Evolutionary conservation across 2,797 vertebrate genomes (phyloP).

Genomic region (Merluccius polli): DNA sequence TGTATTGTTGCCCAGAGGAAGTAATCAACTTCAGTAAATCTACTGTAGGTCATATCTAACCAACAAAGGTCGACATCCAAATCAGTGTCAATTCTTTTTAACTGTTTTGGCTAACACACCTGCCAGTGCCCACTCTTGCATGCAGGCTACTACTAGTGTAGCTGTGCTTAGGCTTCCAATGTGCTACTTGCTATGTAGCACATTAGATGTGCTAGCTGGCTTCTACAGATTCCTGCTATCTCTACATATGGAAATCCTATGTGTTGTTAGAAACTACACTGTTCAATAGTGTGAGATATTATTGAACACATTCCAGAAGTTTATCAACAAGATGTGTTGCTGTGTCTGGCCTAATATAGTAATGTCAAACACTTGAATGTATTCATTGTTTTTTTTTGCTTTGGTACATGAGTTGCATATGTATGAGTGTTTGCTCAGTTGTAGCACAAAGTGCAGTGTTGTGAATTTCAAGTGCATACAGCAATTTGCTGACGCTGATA

Average conservation of each 20-base stretch:
- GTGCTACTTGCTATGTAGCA: neutral
- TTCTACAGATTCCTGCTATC: neutral
- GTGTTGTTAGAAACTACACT: neutral
- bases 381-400: too few species aligned
- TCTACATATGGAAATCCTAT: neutral
- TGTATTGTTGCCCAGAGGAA: neutral
- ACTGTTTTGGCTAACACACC: neutral
- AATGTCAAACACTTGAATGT: neutral
- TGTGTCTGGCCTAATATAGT: neutral
- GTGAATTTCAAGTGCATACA: conserved; percentile 19
- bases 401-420: conserved; percentile 4
- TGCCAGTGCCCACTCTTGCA: neutral
- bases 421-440: conserved; percentile 14
- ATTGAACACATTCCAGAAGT: neutral
- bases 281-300: neutral
- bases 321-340: neutral
- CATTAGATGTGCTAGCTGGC: too few species aligned
- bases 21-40: neutral
- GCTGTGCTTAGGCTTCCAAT: neutral
- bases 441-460: conserved; percentile 15
- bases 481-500: neutral
- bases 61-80: neutral
- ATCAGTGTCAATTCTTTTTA: neutral
- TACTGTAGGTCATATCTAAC: neutral
- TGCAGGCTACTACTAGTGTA: neutral